These are phyloP conservation scores for Sinodicranocentrus sp. DNA, from an alignment of 2,888 invertebrate species.

Conservation along the genomic window DNA sequence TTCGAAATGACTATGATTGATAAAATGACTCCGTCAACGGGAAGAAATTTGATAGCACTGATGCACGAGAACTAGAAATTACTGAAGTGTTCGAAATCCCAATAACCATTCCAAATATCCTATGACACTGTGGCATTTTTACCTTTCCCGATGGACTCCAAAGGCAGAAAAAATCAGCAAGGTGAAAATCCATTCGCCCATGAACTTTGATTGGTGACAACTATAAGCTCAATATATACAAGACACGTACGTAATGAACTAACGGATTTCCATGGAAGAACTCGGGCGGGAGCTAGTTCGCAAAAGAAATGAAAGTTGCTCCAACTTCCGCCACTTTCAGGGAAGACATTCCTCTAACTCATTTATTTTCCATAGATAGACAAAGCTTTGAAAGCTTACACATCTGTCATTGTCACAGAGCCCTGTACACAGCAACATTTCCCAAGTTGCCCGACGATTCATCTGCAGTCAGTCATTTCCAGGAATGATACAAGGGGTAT, in stretches of 20 bases:
- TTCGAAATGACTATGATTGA: too few species aligned
- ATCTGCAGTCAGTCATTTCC: constrained; percentile 8
- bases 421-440: constrained; percentile 14
- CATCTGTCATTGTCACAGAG: constrained; percentile 61
- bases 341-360: constrained; percentile 38
- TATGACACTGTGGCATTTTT: too few species aligned
- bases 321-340: constrained; percentile 20
- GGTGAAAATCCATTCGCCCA: not conserved
- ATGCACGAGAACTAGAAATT: too few species aligned
- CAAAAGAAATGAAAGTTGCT: constrained; percentile 18
- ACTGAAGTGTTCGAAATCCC: too few species aligned
- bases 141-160: too few species aligned
- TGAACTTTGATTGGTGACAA: constrained; percentile 25
- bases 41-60: too few species aligned
- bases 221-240: not conserved
- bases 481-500: not conserved
- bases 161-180: too few species aligned
- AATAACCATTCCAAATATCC: too few species aligned
- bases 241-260: constrained; percentile 4
- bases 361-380: constrained; percentile 43
- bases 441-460: not conserved
- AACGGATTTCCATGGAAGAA: not conserved
- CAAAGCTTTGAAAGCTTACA: constrained; percentile 51
- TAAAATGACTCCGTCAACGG: too few species aligned
- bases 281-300: not conserved